phyloP scores from a whole-genome alignment of 2,113 vertebrate species.

The Apus apus region DNA sequence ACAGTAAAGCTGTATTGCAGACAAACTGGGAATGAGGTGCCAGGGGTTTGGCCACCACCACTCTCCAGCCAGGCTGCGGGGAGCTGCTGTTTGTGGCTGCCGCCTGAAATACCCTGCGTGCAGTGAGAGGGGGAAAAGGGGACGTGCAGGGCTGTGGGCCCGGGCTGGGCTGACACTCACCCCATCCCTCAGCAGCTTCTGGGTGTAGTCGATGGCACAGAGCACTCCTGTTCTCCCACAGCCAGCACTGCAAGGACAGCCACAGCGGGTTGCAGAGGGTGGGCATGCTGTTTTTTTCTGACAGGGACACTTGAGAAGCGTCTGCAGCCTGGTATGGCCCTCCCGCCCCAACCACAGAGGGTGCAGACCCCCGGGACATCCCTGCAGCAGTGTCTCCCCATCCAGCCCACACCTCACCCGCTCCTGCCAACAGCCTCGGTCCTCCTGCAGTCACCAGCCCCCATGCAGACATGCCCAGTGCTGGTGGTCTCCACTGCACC shows the following conservation, averaged over 20 bases:
- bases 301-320: not conserved
- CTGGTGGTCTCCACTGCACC: not conserved
- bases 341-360: fast-evolving
- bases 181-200: conserved; percentile 88
- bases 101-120: not conserved
- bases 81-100: not conserved
- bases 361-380: not conserved
- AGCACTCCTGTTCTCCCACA: conserved; percentile 94
- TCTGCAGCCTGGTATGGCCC: not conserved
- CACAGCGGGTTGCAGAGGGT: not conserved
- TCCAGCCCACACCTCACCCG: too few species aligned
- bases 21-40: not conserved
- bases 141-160: too few species aligned
- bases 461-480: fast-evolving
- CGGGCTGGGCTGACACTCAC: conserved; percentile 67
- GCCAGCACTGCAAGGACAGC: conserved; percentile 85
- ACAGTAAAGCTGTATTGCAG: fast-evolving
- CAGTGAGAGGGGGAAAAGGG: too few species aligned
- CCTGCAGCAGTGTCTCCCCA: not conserved
- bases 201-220: conserved; percentile 92
- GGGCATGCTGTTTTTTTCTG: not conserved
- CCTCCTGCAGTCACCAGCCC: not conserved
- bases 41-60: fast-evolving
- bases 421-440: not conserved
- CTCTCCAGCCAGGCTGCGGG: not conserved